Base-by-base conservation (phyloP, 2,888 invertebrate genomes). In the Acleris emargana region DNA sequence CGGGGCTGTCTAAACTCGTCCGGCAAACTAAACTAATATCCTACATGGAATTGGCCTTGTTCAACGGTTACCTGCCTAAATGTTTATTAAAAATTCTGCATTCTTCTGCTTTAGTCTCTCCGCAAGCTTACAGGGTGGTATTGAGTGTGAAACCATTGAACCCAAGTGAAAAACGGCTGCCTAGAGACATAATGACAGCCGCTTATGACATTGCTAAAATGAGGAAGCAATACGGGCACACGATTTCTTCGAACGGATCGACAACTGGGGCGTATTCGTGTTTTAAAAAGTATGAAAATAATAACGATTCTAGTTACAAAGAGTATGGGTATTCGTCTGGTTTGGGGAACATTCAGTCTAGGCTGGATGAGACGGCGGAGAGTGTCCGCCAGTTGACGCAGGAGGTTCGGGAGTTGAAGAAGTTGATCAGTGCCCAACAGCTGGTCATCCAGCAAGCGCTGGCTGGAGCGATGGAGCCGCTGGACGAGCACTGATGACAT, bases 11-110 rank as follows among this genome's bases (percentile, higher is more conserved):
- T 0, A 97, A 97, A 78, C 89, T 97, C 7, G 97, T 97, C 11
- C 93, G 97, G 16, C 97, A 97, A 85, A 97, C 97, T 0, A 97
- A 97, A 86, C 84, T 97, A n/a, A 97, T 97, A 69, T 96, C 96
- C 1, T 97, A 97, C 78, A 96, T 97, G 88, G 97, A 97, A 78
- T 88, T 96, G 42, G 97, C 97, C 0, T 82, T 97, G 43, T 97
- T 97, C 71, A 95, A 96, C 75, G 96, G 96, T 0, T 96, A 96
- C 80, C 82, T 97, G 53, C 97, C 97, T 0, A 94, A 95, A 75
- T 96, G 95, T 84, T 77, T 97, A 13, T 86, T 96, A 66, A 96
- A 96, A 86, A 88, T 96, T 50, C 82, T 97, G 11, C 95, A 96
- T 77, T 96, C 96, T 78, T 96, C 97, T 0, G 96, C 97, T 0